Conservation (phyloP, 1,140 invertebrate genomes). For the Uloborus diversus region DNA sequence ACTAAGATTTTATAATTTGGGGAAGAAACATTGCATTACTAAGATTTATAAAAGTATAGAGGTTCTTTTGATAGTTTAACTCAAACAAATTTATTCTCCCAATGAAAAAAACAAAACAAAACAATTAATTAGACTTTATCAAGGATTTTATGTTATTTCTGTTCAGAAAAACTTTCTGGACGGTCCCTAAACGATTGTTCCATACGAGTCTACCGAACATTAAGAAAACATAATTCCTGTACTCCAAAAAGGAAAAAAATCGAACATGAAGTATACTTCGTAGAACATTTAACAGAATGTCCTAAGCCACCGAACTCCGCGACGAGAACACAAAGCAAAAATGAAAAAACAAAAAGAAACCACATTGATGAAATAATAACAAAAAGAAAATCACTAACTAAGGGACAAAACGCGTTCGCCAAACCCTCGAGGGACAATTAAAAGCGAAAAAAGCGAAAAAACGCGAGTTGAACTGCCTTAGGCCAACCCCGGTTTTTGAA, state of each 20-base stretch:
- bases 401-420: slow-evolving; percentile 12
- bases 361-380: slow-evolving; percentile 6
- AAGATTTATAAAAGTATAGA: too few relatives aligned
- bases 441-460: slow-evolving; percentile 34
- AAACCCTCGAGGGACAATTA: slow-evolving; percentile 34
- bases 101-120: background rate
- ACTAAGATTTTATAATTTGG: too few relatives aligned
- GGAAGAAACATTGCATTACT: too few relatives aligned
- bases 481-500: background rate
- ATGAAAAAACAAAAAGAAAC: background rate
- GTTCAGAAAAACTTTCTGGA: background rate
- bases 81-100: too few relatives aligned
- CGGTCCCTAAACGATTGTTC: background rate
- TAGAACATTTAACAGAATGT: slow-evolving; percentile 13
- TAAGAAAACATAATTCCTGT: too few relatives aligned
- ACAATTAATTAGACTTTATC: background rate
- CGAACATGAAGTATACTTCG: background rate
- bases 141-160: background rate
- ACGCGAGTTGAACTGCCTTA: slow-evolving; percentile 30
- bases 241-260: slow-evolving; percentile 1
- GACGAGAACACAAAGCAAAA: background rate
- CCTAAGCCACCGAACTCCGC: slow-evolving; percentile 28
- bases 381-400: too few relatives aligned
- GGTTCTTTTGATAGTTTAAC: too few relatives aligned
- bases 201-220: background rate